Evolutionary conservation across 2,888 invertebrate species (phyloP).

Genomic region (Apamea anceps): DNA sequence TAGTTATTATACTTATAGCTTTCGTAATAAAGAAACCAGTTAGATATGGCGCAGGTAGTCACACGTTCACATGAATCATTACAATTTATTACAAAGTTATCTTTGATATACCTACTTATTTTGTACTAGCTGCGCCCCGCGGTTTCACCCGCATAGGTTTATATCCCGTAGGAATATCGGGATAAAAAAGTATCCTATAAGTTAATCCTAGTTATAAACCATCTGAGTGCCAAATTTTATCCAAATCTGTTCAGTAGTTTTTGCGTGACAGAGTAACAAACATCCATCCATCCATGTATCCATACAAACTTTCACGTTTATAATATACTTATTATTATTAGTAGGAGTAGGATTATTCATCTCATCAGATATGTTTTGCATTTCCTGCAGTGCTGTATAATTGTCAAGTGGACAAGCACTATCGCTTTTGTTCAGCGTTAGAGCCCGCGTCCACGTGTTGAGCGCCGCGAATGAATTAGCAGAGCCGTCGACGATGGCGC

Average conservation of each 20-base stretch:
- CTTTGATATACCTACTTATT: neutral
- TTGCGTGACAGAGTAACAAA: too few relatives aligned
- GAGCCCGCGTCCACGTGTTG: constrained; percentile 47
- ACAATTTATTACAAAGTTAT: constrained; percentile 17
- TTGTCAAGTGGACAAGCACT: constrained; percentile 25
- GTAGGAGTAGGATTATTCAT: constrained; percentile 34
- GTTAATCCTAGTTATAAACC: too few relatives aligned
- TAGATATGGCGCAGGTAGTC: neutral
- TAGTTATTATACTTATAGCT: neutral
- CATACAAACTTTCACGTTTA: too few relatives aligned
- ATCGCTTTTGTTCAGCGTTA: constrained; percentile 31
- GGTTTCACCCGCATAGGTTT: too few relatives aligned
- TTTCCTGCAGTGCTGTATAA: constrained; percentile 47
- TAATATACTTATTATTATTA: too few relatives aligned
- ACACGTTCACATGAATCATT: constrained; percentile 16
- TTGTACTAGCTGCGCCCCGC: neutral
- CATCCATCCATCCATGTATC: too few relatives aligned
- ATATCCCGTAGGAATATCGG: too few relatives aligned
- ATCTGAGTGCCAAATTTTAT: too few relatives aligned
- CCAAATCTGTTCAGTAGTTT: too few relatives aligned
- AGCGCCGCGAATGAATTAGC: constrained; percentile 55
- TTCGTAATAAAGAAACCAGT: neutral
- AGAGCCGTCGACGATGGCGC: constrained; percentile 55
- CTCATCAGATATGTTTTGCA: constrained; percentile 25
- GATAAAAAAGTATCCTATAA: too few relatives aligned